Base-by-base conservation (phyloP, 2,888 invertebrate genomes). In the Dyspetes luteomarginatus region DNA sequence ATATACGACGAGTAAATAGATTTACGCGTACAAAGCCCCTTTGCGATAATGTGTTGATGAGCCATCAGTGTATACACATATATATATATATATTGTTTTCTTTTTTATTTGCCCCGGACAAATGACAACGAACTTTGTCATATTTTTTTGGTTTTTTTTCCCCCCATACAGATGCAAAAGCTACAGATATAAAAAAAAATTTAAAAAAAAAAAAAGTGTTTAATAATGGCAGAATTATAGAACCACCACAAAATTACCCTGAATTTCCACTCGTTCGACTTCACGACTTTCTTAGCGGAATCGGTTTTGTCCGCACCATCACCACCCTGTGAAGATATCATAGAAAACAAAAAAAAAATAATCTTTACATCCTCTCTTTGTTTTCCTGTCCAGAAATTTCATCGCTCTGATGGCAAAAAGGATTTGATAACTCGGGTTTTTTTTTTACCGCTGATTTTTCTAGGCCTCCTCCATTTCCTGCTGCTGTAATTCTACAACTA, bases 231-330 rank as follows among this genome's bases (percentile, higher is more conserved):
- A 73, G 43, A 82, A 82, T 75, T 83, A 79, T 77, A 77, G 81
- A 80, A 75, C 81, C 82, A 72, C 80, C 74, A 64, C 87, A 90
- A 91, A 92, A 92, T 94, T 94, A 94, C 94, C 94, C 94, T 93
- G 93, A 94, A 94, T 93, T 94, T 94, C 94, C 94, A 94, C 91
- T 94, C 94, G 93, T 94, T 94, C 89, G 93, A 93, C 92, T 94
- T 94, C 93, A 94, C 93, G 91, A 91, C 87, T 90, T 92, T 93
- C 92, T 93, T 93, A 90, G 93, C 90, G 88, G 92, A 90, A 88
- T 92, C 92, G 90, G 93, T 92, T 92, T 93, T 93, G 90, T 93
- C 93, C 88, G 91, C 92, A 88, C 91, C 92, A 88, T 92, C 92
- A 90, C 92, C 92, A 87, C 93, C 93, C 93, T 94, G 91, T 77